Percentiles rank a stretch among this genome's conserved stretches.
phyloP scores from a whole-genome alignment of 2,113 vertebrate genomes.

The Channa maculata region DNA sequence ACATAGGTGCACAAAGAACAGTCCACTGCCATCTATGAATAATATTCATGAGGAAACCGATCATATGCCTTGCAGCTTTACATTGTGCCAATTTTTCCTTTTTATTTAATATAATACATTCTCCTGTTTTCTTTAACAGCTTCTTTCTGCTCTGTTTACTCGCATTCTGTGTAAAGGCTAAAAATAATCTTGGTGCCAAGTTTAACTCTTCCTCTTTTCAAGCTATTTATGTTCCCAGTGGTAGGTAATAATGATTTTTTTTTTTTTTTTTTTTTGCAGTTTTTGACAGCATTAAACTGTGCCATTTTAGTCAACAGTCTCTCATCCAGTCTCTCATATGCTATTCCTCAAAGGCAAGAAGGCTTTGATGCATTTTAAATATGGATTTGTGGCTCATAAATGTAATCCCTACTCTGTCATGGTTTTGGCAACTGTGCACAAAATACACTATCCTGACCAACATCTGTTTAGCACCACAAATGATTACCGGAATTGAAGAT shows the following conservation, averaged over 20 bases:
- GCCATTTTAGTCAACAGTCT: constrained; percentile 19
- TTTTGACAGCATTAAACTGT: constrained; percentile 28
- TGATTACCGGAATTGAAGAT: background rate
- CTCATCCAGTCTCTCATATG: constrained; percentile 17
- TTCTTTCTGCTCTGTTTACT: constrained; percentile 26
- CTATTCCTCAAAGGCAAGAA: background rate
- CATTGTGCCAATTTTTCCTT: constrained; percentile 17
- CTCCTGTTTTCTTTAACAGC: background rate
- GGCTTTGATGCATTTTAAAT: background rate
- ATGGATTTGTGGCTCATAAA: constrained; percentile 4
- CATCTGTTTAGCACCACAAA: background rate
- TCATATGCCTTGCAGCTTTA: constrained; percentile 2
- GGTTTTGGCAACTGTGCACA: background rate
- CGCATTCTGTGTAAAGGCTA: constrained; percentile 13
- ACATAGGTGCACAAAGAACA: background rate
- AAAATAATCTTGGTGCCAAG: constrained; percentile 31
- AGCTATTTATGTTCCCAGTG: constrained; percentile 23
- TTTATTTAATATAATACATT: constrained; percentile 31
- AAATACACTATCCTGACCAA: background rate
- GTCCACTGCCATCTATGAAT: constrained; percentile 25
- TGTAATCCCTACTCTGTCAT: constrained; percentile 1
- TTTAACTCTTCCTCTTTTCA: constrained; percentile 29
- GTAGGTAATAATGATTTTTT: background rate
- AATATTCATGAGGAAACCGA: constrained; percentile 33
- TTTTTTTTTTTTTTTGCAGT: too few species aligned